Percentiles rank a stretch among this genome's conserved stretches.
Evolutionary conservation across 2,797 vertebrate genomes (phyloP).

Genomic region (Microctenopoma stevenorrisi): DNA sequence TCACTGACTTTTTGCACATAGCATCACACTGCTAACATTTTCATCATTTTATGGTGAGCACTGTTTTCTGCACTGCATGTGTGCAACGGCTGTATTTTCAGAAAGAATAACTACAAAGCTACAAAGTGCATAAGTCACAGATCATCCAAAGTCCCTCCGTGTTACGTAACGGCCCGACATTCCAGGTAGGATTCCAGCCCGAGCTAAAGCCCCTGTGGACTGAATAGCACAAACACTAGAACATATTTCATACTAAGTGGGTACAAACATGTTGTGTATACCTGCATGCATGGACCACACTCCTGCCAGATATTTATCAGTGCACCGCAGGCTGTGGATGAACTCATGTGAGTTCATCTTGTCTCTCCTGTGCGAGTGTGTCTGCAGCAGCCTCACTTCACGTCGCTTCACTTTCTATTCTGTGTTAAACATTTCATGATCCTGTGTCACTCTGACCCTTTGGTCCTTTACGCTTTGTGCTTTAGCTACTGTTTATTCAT

Average conservation of each 20-base stretch:
- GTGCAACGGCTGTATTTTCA: slow-evolving; percentile 10
- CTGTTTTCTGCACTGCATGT: neutral
- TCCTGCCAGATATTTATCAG: slow-evolving; percentile 24
- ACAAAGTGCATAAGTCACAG: slow-evolving; percentile 46
- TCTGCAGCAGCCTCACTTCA: neutral
- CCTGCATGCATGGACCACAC: slow-evolving; percentile 19
- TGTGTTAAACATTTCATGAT: slow-evolving; percentile 23
- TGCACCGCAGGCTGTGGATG: slow-evolving; percentile 7
- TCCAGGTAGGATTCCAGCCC: slow-evolving; percentile 59
- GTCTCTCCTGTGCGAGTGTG: no score
- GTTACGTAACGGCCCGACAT: slow-evolving; percentile 64
- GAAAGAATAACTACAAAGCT: slow-evolving; percentile 16
- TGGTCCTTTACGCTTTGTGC: neutral
- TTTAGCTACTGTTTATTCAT: slow-evolving; percentile 4
- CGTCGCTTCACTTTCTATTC: slow-evolving; percentile 1
- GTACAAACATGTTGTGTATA: slow-evolving; percentile 16
- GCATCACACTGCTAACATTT: neutral
- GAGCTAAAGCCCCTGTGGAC: slow-evolving; percentile 34
- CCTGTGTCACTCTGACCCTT: neutral
- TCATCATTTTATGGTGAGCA: neutral
- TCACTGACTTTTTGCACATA: neutral
- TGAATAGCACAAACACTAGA: neutral
- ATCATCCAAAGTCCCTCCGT: slow-evolving; percentile 53
- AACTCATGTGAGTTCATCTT: slow-evolving; percentile 26
- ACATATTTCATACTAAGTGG: slow-evolving; percentile 4